Percentiles rank a stretch among this genome's conserved stretches.
Conservation (phyloP, 2,113 vertebrate species). For the Amia ocellicauda region DNA sequence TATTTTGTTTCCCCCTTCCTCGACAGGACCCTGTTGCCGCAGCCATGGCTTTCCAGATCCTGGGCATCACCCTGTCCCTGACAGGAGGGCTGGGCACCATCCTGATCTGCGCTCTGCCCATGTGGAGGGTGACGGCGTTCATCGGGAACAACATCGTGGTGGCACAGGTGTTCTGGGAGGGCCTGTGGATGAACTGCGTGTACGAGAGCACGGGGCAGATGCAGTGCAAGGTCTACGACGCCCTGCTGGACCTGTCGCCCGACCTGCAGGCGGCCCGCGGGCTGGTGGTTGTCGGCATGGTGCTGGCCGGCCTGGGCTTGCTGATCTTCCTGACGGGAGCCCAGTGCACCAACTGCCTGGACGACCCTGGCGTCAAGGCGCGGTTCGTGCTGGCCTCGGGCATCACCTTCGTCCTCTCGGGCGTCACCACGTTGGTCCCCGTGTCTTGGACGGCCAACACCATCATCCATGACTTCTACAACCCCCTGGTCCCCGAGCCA, state of each 20-base stretch:
- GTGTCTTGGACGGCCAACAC: slow-evolving; percentile 83
- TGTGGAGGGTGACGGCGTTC: slow-evolving; percentile 83
- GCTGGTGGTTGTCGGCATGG: slow-evolving; percentile 71
- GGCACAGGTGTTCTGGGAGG: slow-evolving; percentile 84
- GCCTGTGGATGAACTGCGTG: slow-evolving; percentile 82
- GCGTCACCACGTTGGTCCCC: slow-evolving; percentile 64
- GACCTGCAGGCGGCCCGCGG: slow-evolving; percentile 72
- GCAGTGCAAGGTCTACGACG: slow-evolving; percentile 82
- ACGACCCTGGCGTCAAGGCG: slow-evolving; percentile 54
- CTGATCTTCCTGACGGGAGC: slow-evolving; percentile 66
- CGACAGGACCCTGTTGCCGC: background rate
- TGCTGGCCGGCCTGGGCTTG: slow-evolving; percentile 61
- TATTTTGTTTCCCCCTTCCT: too few species aligned
- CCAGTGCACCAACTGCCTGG: slow-evolving; percentile 71
- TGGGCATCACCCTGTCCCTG: slow-evolving; percentile 69
- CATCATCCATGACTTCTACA: slow-evolving; percentile 86
- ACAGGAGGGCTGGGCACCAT: slow-evolving; percentile 72
- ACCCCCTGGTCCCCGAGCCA: slow-evolving; percentile 78
- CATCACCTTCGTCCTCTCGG: slow-evolving; percentile 60
- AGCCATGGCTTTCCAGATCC: slow-evolving; percentile 66
- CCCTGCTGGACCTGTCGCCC: slow-evolving; percentile 72
- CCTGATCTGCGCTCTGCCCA: slow-evolving; percentile 78
- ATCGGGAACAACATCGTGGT: slow-evolving; percentile 77
- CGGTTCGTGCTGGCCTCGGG: slow-evolving; percentile 63
- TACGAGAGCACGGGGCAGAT: slow-evolving; percentile 78